Conservation (phyloP, 1,140 invertebrate genomes). For the Euura lappo region DNA sequence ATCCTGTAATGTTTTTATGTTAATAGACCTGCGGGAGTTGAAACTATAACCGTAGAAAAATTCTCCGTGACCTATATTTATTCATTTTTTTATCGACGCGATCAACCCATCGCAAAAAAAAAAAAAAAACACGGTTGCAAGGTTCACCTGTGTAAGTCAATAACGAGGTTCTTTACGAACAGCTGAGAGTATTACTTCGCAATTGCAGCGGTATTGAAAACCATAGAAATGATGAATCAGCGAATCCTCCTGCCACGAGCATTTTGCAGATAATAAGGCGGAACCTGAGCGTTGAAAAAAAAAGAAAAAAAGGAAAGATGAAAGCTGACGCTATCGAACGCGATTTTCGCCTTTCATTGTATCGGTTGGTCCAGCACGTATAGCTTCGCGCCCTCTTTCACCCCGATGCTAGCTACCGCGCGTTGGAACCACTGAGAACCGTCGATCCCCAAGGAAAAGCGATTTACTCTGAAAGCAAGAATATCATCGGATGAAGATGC, state of each 20-base stretch:
- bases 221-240: neutral
- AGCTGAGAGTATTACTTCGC: no score
- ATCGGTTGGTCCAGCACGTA: neutral
- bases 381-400: neutral
- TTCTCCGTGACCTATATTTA: no score
- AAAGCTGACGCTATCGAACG: neutral
- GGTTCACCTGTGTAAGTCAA: no score
- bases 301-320: neutral
- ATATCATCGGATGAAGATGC: slow-evolving; percentile 10
- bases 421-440: neutral
- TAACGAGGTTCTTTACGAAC: no score
- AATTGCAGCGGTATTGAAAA: neutral
- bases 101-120: no score
- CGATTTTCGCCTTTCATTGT: slow-evolving; percentile 6
- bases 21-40: neutral
- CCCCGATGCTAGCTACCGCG: neutral
- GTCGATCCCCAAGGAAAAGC: neutral
- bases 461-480: slow-evolving; percentile 15
- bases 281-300: neutral
- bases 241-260: neutral
- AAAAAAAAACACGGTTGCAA: no score
- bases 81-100: no score
- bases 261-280: neutral
- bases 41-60: no score
- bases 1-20: slow-evolving; percentile 3